phyloP scores from a whole-genome alignment of 2,888 invertebrate genomes.

The Lysandra coridon region DNA sequence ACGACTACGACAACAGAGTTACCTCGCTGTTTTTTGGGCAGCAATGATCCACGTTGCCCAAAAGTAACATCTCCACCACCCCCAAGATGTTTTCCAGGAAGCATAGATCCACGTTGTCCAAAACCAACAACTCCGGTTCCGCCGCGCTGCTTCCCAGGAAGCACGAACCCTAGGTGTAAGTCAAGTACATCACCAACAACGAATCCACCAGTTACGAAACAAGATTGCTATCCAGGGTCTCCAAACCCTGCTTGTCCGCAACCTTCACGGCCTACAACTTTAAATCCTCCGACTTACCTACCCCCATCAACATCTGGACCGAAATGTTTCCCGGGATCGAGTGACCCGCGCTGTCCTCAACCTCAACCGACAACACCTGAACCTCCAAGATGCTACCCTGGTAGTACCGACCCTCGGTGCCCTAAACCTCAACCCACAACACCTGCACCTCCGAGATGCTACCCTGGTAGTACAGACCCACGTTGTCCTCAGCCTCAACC shows the following conservation, averaged over 20 bases:
- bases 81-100: constrained; percentile 51
- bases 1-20: constrained; percentile 44
- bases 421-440: constrained; percentile 49
- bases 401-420: constrained; percentile 49
- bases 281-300: constrained; percentile 14
- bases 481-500: constrained; percentile 42
- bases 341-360: constrained; percentile 45
- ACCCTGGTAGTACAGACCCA: constrained; percentile 44
- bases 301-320: constrained; percentile 21
- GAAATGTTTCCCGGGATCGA: constrained; percentile 34
- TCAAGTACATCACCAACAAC: constrained; percentile 34
- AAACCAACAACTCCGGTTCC: constrained; percentile 50
- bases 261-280: constrained; percentile 41
- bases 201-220: constrained; percentile 47
- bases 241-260: constrained; percentile 45
- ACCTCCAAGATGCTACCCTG: constrained; percentile 48
- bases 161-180: constrained; percentile 56
- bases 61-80: constrained; percentile 47
- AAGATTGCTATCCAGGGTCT: constrained; percentile 53
- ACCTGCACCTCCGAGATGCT: constrained; percentile 45
- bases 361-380: constrained; percentile 44
- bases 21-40: constrained; percentile 42
- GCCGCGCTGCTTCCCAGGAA: constrained; percentile 55
- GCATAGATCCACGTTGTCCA: constrained; percentile 51
- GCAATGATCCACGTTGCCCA: constrained; percentile 51